Percentiles rank a stretch among this genome's conserved stretches.
Evolutionary conservation across 1,140 invertebrate species (phyloP).

Genomic region (Papilio machaon): DNA sequence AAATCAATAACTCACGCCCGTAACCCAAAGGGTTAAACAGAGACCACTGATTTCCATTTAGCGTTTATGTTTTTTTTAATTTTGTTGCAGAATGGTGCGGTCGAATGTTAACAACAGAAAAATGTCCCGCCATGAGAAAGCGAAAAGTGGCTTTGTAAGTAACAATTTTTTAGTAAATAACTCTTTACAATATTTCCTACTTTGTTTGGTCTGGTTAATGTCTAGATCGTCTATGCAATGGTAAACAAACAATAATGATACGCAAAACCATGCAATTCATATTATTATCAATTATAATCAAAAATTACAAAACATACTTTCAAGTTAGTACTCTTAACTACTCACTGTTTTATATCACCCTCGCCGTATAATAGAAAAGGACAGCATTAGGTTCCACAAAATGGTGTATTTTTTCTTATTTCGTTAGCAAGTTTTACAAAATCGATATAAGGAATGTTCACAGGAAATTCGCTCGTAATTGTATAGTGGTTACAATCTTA

Average conservation of each 20-base stretch:
- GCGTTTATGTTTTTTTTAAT: constrained; percentile 16
- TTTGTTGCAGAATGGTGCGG: constrained; percentile 74
- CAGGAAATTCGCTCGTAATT: constrained; percentile 28
- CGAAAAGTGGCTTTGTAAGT: constrained; percentile 80
- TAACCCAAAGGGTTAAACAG: too few relatives aligned
- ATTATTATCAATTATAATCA: neutral
- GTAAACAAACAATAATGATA: neutral
- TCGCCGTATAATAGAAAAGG: constrained; percentile 9
- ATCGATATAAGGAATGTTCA: constrained; percentile 23
- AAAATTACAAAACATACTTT: neutral
- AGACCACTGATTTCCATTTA: too few relatives aligned
- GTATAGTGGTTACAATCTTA: neutral
- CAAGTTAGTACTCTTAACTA: neutral
- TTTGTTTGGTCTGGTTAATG: neutral
- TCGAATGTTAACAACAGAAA: constrained; percentile 71
- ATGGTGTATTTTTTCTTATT: constrained; percentile 1
- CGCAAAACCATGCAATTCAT: too few relatives aligned
- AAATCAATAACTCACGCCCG: too few relatives aligned
- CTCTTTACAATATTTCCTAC: neutral
- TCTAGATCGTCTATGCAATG: neutral
- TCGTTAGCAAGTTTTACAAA: constrained; percentile 21
- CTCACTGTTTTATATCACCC: neutral
- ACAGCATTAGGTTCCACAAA: constrained; percentile 11
- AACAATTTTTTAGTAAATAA: constrained; percentile 37
- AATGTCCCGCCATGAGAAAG: constrained; percentile 81